A percentile compares a stretch with the other conserved stretches of the same genome.
Conservation (phyloP, 2,888 invertebrate species). For the Anthophora plumipes region DNA sequence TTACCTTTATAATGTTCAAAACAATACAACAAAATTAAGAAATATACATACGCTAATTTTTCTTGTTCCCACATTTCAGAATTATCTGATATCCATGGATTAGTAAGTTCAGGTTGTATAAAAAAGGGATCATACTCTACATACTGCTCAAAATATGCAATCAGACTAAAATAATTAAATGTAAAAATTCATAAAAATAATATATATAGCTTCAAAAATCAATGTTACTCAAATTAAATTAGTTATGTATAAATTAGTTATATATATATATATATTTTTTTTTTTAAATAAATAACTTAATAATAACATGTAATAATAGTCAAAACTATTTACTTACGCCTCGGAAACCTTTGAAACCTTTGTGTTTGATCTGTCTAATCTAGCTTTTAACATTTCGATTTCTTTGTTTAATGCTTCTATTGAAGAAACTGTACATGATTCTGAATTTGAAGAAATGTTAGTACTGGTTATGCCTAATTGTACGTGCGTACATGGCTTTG, state of each 20-base stretch:
- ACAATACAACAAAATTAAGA: not conserved
- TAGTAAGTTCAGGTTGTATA: slow-evolving; percentile 95
- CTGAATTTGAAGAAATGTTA: slow-evolving; percentile 86
- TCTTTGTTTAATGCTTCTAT: slow-evolving; percentile 89
- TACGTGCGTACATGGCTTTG: slow-evolving; percentile 83
- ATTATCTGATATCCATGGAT: slow-evolving; percentile 98
- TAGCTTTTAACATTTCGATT: slow-evolving; percentile 90
- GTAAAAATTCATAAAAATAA: not conserved
- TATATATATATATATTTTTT: not conserved
- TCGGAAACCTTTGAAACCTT: slow-evolving; percentile 97
- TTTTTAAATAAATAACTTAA: slow-evolving; percentile 5
- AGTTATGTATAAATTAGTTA: not conserved
- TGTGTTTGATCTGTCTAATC: slow-evolving; percentile 94
- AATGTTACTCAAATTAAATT: not conserved
- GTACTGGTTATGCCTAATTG: slow-evolving; percentile 86
- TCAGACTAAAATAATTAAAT: slow-evolving; percentile 87
- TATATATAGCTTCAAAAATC: not conserved
- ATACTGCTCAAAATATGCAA: slow-evolving; percentile 97
- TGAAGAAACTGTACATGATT: slow-evolving; percentile 73
- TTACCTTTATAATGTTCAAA: not conserved
- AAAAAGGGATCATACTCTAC: slow-evolving; percentile 98
- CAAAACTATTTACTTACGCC: slow-evolving; percentile 88
- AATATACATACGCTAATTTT: slow-evolving; percentile 90
- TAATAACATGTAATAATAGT: slow-evolving; percentile 10
- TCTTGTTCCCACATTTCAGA: slow-evolving; percentile 99